Base-by-base conservation (phyloP, 2,797 vertebrate genomes). In the Ptychobarbus kaznakovi region DNA sequence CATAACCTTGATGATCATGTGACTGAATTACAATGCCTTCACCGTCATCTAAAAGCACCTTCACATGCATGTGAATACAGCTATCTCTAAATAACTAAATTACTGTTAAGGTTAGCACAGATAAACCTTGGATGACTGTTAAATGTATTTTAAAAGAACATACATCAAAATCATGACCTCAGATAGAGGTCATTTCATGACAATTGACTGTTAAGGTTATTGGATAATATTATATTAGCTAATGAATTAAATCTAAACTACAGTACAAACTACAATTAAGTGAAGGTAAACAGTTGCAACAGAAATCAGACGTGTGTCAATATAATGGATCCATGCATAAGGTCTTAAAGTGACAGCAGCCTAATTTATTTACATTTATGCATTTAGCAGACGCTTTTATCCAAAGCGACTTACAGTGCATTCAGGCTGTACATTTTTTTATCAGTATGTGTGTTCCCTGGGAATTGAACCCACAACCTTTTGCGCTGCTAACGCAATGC, bases 1-100 rank as follows among this genome's bases (percentile, higher is more conserved):
- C 63, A 22, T 79, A 79, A 84, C 83, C 83, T 84, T 84, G 83
- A 79, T 70, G 75, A 38, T 79, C 65, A 84, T 56, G 65, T 78
- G 61, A 42, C 35, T 25, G 28, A 65, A 75, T 83, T 20, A 51
- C 11, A 65, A 77, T 32, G 61, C 28, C 74, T 69, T 56, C 22
- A 28, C 46, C 18, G 3, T 84, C 46, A 75, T 38, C 69, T 32
- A 58, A 42, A 81, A 63, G 20, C 56, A 58, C 49, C 63, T 84
- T 78, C 38, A 32, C 22, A 42, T 42, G n/a, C 3, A 32, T 28
- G 42, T 42, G 15, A 76, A 83, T 13, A 76, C 22, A 77, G 35
- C 63, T 69, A 11, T 46, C 46, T 1, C 3, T 81, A 73, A 73
- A 73, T 65, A 73, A 35, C 20, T n/a, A 12, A 63, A 46, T 35